phyloP scores from a whole-genome alignment of 1,140 invertebrate genomes.

The Zaprionus lachaisei region DNA sequence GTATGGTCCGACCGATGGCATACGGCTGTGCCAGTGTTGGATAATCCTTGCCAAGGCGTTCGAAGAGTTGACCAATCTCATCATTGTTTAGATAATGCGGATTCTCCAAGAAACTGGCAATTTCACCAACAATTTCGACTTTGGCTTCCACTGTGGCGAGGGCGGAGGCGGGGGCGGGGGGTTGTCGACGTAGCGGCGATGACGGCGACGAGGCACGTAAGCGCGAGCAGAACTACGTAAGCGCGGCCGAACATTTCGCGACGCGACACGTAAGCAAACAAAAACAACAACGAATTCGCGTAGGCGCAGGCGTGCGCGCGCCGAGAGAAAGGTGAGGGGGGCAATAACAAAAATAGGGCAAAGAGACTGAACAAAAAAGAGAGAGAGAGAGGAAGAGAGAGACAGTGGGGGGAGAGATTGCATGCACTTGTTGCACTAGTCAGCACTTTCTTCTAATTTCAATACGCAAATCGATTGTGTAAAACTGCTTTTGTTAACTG shows the following conservation, averaged over 20 bases:
- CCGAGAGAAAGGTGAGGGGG: background rate
- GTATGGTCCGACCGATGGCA: conserved; percentile 91
- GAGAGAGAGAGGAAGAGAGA: background rate
- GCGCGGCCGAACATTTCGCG: conserved; percentile 41
- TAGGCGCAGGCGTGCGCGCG: conserved; percentile 50
- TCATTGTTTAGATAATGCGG: conserved; percentile 67
- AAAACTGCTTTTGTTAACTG: background rate
- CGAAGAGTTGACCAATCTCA: conserved; percentile 67
- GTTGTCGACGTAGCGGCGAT: background rate
- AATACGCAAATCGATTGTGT: conserved; percentile 24
- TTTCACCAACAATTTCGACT: conserved; percentile 52
- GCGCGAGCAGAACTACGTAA: conserved; percentile 34
- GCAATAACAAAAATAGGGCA: background rate
- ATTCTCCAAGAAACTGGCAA: conserved; percentile 55
- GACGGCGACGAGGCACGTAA: conserved; percentile 17
- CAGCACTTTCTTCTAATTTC: conserved; percentile 22
- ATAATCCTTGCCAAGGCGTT: conserved; percentile 61
- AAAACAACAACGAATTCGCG: conserved; percentile 22
- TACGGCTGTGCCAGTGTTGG: conserved; percentile 89
- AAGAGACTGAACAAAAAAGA: background rate
- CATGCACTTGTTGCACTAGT: conserved; percentile 39
- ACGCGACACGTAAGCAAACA: conserved; percentile 61
- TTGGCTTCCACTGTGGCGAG: conserved; percentile 21
- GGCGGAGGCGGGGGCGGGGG: background rate
- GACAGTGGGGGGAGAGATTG: conserved; percentile 6